phyloP scores from a whole-genome alignment of 2,888 invertebrate species.

The Thera obeliscata region DNA sequence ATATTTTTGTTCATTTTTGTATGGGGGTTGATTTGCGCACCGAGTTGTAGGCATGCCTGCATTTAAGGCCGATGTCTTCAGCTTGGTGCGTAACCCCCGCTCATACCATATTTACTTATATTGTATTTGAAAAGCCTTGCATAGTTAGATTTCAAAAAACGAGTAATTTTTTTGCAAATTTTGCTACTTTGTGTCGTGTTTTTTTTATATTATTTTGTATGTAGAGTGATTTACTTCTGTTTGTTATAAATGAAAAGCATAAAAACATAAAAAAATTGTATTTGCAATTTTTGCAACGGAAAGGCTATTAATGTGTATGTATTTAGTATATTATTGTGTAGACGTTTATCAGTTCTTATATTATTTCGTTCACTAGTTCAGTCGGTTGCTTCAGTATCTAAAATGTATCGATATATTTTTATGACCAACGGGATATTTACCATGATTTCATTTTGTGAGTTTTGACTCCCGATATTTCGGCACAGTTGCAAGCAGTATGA shows the following conservation, averaged over 20 bases:
- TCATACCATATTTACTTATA: slow-evolving; percentile 67
- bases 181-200: slow-evolving; percentile 80
- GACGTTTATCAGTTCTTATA: slow-evolving; percentile 66
- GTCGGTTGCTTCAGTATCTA: slow-evolving; percentile 56
- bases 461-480: too few species aligned
- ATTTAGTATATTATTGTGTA: slow-evolving; percentile 78
- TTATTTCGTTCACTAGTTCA: slow-evolving; percentile 59
- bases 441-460: too few species aligned
- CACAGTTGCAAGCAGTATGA: too few species aligned
- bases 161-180: slow-evolving; percentile 65
- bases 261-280: slow-evolving; percentile 69
- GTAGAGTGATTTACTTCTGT: slow-evolving; percentile 81
- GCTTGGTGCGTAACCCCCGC: slow-evolving; percentile 49
- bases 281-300: slow-evolving; percentile 68
- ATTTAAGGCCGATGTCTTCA: slow-evolving; percentile 17
- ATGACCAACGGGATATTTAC: too few species aligned
- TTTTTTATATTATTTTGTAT: slow-evolving; percentile 78
- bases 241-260: slow-evolving; percentile 76
- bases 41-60: slow-evolving; percentile 19
- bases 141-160: slow-evolving; percentile 66
- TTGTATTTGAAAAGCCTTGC: slow-evolving; percentile 62
- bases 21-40: slow-evolving; percentile 43
- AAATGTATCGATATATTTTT: slow-evolving; percentile 39
- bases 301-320: slow-evolving; percentile 72
- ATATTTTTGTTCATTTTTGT: slow-evolving; percentile 66